Percentiles rank a stretch among this genome's conserved stretches.
These are phyloP conservation scores for Tetrax tetrax DNA, from an alignment of 2,113 vertebrate species.

Conservation along the genomic window DNA sequence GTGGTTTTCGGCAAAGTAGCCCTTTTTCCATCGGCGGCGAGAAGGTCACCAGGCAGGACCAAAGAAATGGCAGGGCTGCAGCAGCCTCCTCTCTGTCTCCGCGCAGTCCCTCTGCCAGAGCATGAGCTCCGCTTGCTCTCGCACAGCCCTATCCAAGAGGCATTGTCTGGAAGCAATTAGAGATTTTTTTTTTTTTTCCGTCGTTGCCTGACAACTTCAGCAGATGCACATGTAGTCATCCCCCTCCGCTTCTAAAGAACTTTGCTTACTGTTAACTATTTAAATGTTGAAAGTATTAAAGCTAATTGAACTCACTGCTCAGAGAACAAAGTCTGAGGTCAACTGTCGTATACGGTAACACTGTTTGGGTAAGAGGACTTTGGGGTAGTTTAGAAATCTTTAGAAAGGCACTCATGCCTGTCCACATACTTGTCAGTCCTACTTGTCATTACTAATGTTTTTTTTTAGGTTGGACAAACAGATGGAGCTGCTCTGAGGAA, in stretches of 20 bases:
- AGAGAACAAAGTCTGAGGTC: background rate
- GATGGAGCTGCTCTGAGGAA: constrained; percentile 21
- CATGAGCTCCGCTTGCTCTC: background rate
- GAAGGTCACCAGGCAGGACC: background rate
- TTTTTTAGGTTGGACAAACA: constrained; percentile 34
- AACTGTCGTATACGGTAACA: background rate
- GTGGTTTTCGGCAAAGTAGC: background rate
- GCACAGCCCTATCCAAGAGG: constrained; percentile 12
- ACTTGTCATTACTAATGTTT: constrained; percentile 21
- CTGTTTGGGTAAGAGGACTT: constrained; percentile 21
- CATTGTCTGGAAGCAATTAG: constrained; percentile 78
- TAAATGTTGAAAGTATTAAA: constrained; percentile 71
- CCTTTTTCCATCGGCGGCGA: background rate
- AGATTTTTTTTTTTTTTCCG: constrained; percentile 55
- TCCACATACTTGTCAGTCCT: constrained; percentile 21
- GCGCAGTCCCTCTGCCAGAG: constrained; percentile 21
- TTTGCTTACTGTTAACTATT: constrained; percentile 70
- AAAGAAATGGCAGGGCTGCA: background rate
- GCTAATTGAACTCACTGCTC: constrained; percentile 48
- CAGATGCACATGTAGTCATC: constrained; percentile 49
- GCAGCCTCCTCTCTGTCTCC: background rate
- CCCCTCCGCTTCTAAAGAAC: background rate
- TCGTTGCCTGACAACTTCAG: constrained; percentile 69
- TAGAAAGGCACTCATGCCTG: background rate
- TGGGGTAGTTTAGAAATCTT: constrained; percentile 25